Conservation (phyloP, 2,113 vertebrate species). For the Prionailurus viverrinus region DNA sequence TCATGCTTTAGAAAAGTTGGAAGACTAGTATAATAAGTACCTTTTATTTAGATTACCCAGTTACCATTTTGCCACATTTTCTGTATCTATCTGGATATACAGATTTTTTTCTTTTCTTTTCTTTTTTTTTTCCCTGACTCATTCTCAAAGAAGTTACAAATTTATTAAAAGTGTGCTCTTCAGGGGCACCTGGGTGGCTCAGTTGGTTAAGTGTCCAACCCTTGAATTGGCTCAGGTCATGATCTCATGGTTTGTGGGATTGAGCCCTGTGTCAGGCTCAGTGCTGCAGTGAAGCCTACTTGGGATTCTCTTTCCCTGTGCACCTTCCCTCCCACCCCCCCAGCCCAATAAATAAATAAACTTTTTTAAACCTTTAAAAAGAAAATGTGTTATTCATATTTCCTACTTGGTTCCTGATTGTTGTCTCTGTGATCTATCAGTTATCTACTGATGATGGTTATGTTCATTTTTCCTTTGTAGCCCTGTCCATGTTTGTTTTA, state of each 20-base stretch:
- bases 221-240: too few species aligned
- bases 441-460: conserved; percentile 2
- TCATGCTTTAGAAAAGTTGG: conserved; percentile 3
- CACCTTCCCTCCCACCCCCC: too few species aligned
- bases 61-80: conserved; percentile 3
- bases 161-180: neutral
- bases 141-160: neutral
- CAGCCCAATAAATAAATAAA: too few species aligned
- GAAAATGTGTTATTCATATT: neutral
- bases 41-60: neutral
- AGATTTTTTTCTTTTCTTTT: neutral
- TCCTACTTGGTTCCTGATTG: conserved; percentile 31
- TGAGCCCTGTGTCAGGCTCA: too few species aligned
- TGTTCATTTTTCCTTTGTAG: conserved; percentile 35
- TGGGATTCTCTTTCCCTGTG: too few species aligned
- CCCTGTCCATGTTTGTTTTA: conserved; percentile 24
- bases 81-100: neutral
- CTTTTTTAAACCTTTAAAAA: too few species aligned
- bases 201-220: too few species aligned
- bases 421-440: neutral
- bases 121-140: neutral
- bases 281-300: too few species aligned
- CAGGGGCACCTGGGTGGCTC: too few species aligned
- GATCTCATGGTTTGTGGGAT: too few species aligned
- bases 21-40: neutral